Base-by-base conservation (phyloP, 2,888 invertebrate genomes). In the Yponomeuta sedellus region DNA sequence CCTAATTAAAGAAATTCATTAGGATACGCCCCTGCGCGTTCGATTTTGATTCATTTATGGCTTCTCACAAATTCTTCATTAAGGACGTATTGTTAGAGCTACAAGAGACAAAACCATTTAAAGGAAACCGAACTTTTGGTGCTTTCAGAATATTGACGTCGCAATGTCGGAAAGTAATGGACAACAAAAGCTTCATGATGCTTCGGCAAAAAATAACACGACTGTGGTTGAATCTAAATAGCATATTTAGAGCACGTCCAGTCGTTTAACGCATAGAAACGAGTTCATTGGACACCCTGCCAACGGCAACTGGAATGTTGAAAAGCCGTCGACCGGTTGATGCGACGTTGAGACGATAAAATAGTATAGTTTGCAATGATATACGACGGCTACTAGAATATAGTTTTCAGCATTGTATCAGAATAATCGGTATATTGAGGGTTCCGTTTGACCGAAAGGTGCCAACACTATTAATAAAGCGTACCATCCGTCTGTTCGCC, bases 201-300 rank as follows among this genome's bases (percentile, higher is more conserved):
- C 79, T 77, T 76, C 72, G 72, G 78, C 76, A 79, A 77, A 80
- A 79, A 79, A 78, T 76, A 80, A 76, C 77, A 82, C 80, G 79
- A 80, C 82, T 78, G 83, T 78, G 83, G 78, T 86, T 88, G 88
- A 88, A 88, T 88, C 84, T 83, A 88, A 89, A 89, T 88, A 78
- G 82, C 85, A 81, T 80, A 83, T 87, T 88, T 86, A 86, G 82
- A 83, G 81, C 82, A 80, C 77, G 79, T 79, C 78, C 79, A 80
- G 79, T 77, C 84, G 83, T 83, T 85, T 80, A 79, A 78, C 80
- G 86, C 83, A 86, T 87, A 86, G 87, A 86, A 89, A 88, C 85
- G 86, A 80, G 83, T 84, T 80, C 83, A 86, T 88, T 86, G 83
- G 78, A 85, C 81, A 78, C 79, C 79, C 79, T 79, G 80, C 81